Evolutionary conservation across 2,797 vertebrate genomes (phyloP).

Genomic region (Cyclura pinguis): DNA sequence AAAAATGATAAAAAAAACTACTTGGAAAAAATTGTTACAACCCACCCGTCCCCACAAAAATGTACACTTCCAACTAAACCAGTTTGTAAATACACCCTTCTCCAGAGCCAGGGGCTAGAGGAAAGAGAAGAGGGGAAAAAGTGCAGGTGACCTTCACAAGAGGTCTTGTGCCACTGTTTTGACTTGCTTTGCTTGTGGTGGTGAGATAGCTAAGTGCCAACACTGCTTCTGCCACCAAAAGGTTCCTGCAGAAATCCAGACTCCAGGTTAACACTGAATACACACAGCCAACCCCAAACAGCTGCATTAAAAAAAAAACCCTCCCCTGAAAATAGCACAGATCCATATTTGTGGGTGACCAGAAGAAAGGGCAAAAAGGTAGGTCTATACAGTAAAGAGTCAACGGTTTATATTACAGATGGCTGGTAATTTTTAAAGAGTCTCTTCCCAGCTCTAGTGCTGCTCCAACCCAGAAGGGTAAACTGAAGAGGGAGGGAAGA

Average conservation of each 20-base stretch:
- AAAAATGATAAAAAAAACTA: constrained; percentile 81
- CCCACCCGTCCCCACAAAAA: constrained; percentile 75
- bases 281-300: constrained; percentile 76
- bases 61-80: constrained; percentile 84
- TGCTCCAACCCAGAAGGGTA: constrained; percentile 83
- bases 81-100: constrained; percentile 81
- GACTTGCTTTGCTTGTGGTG: constrained; percentile 70
- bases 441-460: constrained; percentile 81
- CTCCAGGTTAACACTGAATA: constrained; percentile 84
- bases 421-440: constrained; percentile 81
- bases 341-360: constrained; percentile 76
- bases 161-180: constrained; percentile 73
- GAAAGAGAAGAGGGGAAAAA: constrained; percentile 72
- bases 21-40: constrained; percentile 77
- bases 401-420: constrained; percentile 84
- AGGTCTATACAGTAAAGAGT: constrained; percentile 83
- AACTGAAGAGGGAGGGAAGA: constrained; percentile 75
- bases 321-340: constrained; percentile 78
- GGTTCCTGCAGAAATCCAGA: constrained; percentile 76
- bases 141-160: constrained; percentile 76
- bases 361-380: constrained; percentile 76
- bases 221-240: constrained; percentile 69
- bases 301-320: constrained; percentile 75
- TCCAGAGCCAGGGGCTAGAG: constrained; percentile 74
- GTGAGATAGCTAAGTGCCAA: constrained; percentile 69